Conservation (phyloP, 2,797 vertebrate species). For the Pseudochaenichthys georgianus region DNA sequence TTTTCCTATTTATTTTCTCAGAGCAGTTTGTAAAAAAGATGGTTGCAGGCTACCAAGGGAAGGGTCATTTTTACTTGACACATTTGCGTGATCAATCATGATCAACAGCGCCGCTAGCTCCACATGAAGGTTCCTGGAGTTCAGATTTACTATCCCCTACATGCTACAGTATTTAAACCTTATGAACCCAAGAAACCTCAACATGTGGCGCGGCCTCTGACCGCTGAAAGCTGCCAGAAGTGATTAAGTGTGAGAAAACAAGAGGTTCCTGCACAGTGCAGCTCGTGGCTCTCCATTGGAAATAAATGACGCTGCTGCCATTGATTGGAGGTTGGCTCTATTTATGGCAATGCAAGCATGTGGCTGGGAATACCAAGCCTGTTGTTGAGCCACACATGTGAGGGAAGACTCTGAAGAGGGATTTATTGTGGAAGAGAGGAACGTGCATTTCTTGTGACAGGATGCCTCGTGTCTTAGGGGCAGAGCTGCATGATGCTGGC, state of each 20-base stretch:
- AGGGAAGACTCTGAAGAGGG: conserved; percentile 4
- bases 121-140: conserved; percentile 3
- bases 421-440: conserved; percentile 8
- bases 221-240: conserved; percentile 17
- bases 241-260: conserved; percentile 52
- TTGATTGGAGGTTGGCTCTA: conserved; percentile 40
- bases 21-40: conserved; percentile 26
- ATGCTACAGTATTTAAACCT: conserved; percentile 3
- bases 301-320: conserved; percentile 60
- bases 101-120: conserved; percentile 8
- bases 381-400: background rate
- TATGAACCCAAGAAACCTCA: background rate
- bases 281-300: conserved; percentile 40
- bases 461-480: conserved; percentile 22
- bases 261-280: conserved; percentile 38
- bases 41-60: background rate
- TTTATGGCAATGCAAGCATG: conserved; percentile 11
- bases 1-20: conserved; percentile 25
- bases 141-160: conserved; percentile 17
- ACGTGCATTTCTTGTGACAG: conserved; percentile 4
- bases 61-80: conserved; percentile 12
- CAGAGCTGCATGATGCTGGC: conserved; percentile 32
- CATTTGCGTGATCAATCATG: conserved; percentile 33
- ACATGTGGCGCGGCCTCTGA: conserved; percentile 34
- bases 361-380: background rate